Percentiles rank a stretch among this genome's conserved stretches.
These are phyloP conservation scores for Drosophila paranaensis DNA, from an alignment of 2,888 invertebrate genomes.

Conservation along the genomic window DNA sequence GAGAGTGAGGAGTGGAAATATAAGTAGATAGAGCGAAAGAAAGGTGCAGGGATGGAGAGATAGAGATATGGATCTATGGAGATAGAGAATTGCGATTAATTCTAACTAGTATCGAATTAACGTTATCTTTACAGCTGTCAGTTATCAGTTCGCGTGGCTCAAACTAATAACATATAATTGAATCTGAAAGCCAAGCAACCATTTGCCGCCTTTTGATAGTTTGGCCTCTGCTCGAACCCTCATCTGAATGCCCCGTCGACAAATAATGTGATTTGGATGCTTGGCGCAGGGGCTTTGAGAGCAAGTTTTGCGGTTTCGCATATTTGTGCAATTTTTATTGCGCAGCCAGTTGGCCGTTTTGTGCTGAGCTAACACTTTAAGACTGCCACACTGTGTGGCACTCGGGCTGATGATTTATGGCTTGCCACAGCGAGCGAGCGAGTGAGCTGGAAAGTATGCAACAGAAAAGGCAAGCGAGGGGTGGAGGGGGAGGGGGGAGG, in stretches of 20 bases:
- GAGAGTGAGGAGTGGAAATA: not conserved
- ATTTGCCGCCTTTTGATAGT: not conserved
- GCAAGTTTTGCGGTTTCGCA: conserved; percentile 15
- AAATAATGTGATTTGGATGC: conserved; percentile 40
- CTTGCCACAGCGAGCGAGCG: conserved; percentile 47
- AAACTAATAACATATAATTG: not conserved
- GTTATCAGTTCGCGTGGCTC: no score
- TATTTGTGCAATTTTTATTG: conserved; percentile 53
- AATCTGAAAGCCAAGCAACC: not conserved
- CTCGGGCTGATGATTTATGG: conserved; percentile 68
- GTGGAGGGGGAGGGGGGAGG: not conserved
- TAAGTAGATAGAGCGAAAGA: no score
- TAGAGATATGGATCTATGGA: not conserved
- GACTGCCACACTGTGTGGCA: conserved; percentile 49
- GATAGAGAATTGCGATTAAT: not conserved
- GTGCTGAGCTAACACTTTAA: conserved; percentile 71
- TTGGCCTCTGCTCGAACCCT: not conserved
- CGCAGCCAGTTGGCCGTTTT: conserved; percentile 42
- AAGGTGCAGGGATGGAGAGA: no score
- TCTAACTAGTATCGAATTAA: not conserved
- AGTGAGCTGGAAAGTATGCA: conserved; percentile 69
- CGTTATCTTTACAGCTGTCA: not conserved
- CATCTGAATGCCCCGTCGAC: not conserved
- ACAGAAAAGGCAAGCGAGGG: conserved; percentile 31
- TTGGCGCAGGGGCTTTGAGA: conserved; percentile 10